A percentile compares a stretch with the other conserved stretches of the same genome.
These are phyloP conservation scores for Odontothrips loti DNA, from an alignment of 2,888 invertebrate species.

Conservation along the genomic window DNA sequence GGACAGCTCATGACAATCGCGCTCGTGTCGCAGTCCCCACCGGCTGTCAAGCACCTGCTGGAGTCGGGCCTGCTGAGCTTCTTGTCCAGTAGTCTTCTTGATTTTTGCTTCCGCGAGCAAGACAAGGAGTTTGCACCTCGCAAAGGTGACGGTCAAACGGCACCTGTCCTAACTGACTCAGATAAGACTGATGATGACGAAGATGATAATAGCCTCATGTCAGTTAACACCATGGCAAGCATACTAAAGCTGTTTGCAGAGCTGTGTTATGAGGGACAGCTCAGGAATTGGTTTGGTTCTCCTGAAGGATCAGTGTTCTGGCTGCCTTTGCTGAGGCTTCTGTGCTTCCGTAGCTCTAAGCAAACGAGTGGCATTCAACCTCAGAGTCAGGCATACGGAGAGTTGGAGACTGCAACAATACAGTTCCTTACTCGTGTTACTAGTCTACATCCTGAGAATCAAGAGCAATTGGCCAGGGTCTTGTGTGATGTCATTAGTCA, in stretches of 20 bases:
- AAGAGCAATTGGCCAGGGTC: conserved; percentile 74
- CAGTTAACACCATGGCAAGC: conserved; percentile 56
- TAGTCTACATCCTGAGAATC: conserved; percentile 78
- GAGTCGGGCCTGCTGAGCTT: conserved; percentile 68
- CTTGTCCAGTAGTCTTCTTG: conserved; percentile 59
- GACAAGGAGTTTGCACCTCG: conserved; percentile 39
- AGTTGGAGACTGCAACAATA: conserved; percentile 70
- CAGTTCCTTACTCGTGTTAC: conserved; percentile 78
- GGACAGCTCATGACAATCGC: conserved; percentile 72
- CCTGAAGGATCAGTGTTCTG: conserved; percentile 78
- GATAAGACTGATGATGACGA: conserved; percentile 47
- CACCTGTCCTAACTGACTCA: conserved; percentile 46
- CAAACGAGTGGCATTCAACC: conserved; percentile 42
- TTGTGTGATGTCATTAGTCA: conserved; percentile 60
- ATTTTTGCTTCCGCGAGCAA: conserved; percentile 46
- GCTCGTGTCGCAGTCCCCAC: conserved; percentile 73
- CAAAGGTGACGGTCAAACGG: conserved; percentile 38
- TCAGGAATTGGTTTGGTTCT: conserved; percentile 85
- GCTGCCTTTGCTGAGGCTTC: conserved; percentile 71
- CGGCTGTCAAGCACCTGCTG: conserved; percentile 69
- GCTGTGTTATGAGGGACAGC: conserved; percentile 71
- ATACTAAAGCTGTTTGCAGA: conserved; percentile 78
- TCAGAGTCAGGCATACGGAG: not conserved
- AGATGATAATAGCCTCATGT: conserved; percentile 32
- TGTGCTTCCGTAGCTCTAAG: conserved; percentile 59